phyloP scores from a whole-genome alignment of 1,140 invertebrate species.

The Atta colombica region DNA sequence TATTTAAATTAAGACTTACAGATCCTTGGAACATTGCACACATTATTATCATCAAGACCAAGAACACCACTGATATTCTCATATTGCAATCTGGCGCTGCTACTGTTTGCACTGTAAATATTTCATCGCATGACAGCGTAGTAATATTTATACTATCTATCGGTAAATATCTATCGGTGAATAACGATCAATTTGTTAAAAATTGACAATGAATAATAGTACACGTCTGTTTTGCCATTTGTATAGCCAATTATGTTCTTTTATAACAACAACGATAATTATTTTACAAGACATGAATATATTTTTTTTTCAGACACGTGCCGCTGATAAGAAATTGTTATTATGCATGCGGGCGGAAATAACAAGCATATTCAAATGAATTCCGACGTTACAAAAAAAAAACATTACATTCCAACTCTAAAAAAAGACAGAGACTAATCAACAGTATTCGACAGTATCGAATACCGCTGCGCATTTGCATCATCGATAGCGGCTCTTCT shows the following conservation, averaged over 20 bases:
- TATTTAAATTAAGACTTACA: conserved; percentile 18
- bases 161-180: conserved; percentile 12
- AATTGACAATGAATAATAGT: conserved; percentile 56
- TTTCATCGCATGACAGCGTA: not conserved
- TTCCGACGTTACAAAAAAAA: not conserved
- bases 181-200: conserved; percentile 15
- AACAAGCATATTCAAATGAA: not conserved
- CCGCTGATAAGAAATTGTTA: not conserved
- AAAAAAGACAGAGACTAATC: not conserved
- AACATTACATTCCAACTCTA: not conserved
- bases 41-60: conserved; percentile 68
- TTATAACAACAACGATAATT: conserved; percentile 29
- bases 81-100: conserved; percentile 43
- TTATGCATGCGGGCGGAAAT: not conserved
- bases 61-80: conserved; percentile 42
- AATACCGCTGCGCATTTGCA: too few species aligned
- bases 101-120: not conserved
- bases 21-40: conserved; percentile 56
- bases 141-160: conserved; percentile 60
- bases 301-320: not conserved
- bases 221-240: conserved; percentile 40
- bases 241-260: too few species aligned
- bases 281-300: not conserved
- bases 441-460: not conserved
- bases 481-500: too few species aligned